These are phyloP conservation scores for Pseudanteris insignis DNA, from an alignment of 2,888 invertebrate species.

Conservation along the genomic window DNA sequence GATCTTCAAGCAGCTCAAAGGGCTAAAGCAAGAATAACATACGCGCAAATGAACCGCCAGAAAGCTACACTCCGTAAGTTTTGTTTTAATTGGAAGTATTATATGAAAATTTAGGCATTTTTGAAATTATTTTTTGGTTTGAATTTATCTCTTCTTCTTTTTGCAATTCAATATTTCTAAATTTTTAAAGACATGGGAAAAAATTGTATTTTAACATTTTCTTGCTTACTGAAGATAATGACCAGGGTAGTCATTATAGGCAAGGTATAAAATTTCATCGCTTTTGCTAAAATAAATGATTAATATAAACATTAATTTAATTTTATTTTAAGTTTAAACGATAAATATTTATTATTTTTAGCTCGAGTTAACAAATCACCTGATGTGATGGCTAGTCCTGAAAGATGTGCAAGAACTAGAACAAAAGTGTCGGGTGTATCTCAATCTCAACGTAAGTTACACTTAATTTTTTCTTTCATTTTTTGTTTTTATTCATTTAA, in stretches of 20 bases:
- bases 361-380: constrained; percentile 76
- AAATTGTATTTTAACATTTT: too few relatives aligned
- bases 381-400: constrained; percentile 72
- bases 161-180: too few relatives aligned
- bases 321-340: background rate
- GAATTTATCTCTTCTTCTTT: too few relatives aligned
- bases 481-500: too few relatives aligned
- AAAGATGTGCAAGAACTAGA: constrained; percentile 70
- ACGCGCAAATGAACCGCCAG: constrained; percentile 81
- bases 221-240: constrained; percentile 53
- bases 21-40: constrained; percentile 84
- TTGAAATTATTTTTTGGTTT: too few relatives aligned
- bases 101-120: too few relatives aligned
- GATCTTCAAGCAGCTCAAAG: constrained; percentile 92
- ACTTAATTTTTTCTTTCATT: too few relatives aligned
- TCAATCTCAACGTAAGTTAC: constrained; percentile 89
- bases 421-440: constrained; percentile 81
- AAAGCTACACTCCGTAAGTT: constrained; percentile 83
- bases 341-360: constrained; percentile 51
- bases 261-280: too few relatives aligned
- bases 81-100: constrained; percentile 15
- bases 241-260: constrained; percentile 51
- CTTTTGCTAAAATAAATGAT: background rate
- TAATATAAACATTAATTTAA: background rate
- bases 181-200: too few relatives aligned